A percentile compares a stretch with the other conserved stretches of the same genome.
Conservation (phyloP, 2,888 invertebrate genomes). For the Clistopyga incitator region DNA sequence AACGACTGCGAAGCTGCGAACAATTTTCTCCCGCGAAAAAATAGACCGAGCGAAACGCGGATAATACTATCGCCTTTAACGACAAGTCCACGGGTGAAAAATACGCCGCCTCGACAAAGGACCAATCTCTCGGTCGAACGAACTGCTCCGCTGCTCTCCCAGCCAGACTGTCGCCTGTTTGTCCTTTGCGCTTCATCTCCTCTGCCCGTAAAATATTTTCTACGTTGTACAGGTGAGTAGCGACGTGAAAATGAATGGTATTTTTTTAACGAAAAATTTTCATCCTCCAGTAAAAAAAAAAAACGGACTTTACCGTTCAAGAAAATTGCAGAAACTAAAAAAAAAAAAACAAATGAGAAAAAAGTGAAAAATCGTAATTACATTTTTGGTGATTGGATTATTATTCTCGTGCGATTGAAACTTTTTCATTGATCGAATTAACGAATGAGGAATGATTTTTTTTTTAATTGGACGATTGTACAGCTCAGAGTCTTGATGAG, state of each 20-base stretch:
- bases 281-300: no score
- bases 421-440: no score
- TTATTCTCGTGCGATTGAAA: no score
- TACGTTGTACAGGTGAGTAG: not conserved
- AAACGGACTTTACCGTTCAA: no score
- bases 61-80: slow-evolving; percentile 51
- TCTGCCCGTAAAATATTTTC: slow-evolving; percentile 11
- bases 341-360: no score
- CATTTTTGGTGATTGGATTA: no score
- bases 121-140: slow-evolving; percentile 52
- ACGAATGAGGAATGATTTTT: no score
- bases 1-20: not conserved
- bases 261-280: not conserved
- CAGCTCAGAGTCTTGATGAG: no score
- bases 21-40: no score
- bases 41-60: not conserved
- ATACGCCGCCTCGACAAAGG: slow-evolving; percentile 53
- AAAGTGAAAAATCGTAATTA: no score
- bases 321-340: no score
- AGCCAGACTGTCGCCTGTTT: slow-evolving; percentile 25
- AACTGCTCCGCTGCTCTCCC: slow-evolving; percentile 16
- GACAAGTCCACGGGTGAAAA: slow-evolving; percentile 11
- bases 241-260: not conserved
- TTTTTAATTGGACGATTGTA: no score
- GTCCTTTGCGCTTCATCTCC: not conserved